Conservation (phyloP, 2,888 invertebrate species). For the Agrotis ipsilon region DNA sequence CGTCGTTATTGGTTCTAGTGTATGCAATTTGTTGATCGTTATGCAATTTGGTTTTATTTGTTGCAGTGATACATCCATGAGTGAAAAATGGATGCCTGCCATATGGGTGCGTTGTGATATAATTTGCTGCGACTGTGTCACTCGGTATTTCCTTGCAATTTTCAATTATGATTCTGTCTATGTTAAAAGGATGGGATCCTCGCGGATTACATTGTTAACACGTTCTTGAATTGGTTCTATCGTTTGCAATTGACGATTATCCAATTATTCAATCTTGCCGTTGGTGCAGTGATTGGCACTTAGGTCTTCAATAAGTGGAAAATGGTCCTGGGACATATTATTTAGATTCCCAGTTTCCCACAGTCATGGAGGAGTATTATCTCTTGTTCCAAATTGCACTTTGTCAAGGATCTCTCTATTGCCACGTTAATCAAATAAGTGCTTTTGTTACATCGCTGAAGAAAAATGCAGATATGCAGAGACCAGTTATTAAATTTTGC, state of each 20-base stretch:
- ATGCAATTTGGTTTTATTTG: constrained; percentile 72
- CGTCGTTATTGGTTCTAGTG: constrained; percentile 65
- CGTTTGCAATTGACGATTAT: constrained; percentile 47
- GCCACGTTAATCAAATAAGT: constrained; percentile 15
- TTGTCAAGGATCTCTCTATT: constrained; percentile 25
- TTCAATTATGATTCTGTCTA: constrained; percentile 32
- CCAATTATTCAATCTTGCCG: constrained; percentile 49
- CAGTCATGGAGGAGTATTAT: neutral
- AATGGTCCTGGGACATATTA: constrained; percentile 20
- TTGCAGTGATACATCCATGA: constrained; percentile 53
- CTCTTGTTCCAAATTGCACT: constrained; percentile 33
- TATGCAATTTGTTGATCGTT: constrained; percentile 76
- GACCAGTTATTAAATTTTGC: constrained; percentile 23
- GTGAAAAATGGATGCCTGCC: constrained; percentile 37
- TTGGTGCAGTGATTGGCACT: constrained; percentile 62
- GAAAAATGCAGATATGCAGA: constrained; percentile 20
- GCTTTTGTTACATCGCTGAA: constrained; percentile 14
- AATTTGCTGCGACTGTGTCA: constrained; percentile 24
- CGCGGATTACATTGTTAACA: constrained; percentile 41
- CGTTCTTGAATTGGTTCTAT: constrained; percentile 37
- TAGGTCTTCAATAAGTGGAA: constrained; percentile 33
- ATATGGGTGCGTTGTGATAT: constrained; percentile 47
- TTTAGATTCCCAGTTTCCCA: constrained; percentile 33
- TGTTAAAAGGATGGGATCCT: constrained; percentile 36
- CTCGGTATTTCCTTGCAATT: constrained; percentile 40